A percentile compares a stretch with the other conserved stretches of the same genome.
These are phyloP conservation scores for Melieria omissa DNA, from an alignment of 2,888 invertebrate species.

Conservation along the genomic window DNA sequence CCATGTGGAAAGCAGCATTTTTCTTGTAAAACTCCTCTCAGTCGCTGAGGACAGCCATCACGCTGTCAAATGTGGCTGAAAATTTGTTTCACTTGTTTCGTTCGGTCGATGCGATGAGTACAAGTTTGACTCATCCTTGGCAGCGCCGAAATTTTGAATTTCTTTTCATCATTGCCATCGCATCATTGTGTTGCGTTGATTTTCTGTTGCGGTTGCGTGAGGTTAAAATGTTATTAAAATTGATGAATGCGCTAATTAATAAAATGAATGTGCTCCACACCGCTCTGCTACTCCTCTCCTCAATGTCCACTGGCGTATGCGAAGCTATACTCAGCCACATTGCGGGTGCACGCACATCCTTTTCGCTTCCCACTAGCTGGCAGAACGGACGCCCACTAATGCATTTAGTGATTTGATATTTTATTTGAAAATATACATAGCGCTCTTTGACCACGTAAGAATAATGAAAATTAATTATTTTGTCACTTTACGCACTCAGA, in stretches of 20 bases:
- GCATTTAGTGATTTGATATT: constrained; percentile 32
- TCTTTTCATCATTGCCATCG: neutral
- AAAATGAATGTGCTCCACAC: constrained; percentile 43
- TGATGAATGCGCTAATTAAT: constrained; percentile 65
- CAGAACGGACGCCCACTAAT: constrained; percentile 3
- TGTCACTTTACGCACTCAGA: neutral
- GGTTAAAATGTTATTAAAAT: constrained; percentile 61
- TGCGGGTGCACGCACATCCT: neutral
- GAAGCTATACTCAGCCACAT: neutral
- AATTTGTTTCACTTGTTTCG: constrained; percentile 1
- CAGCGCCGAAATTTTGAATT: neutral
- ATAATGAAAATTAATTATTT: constrained; percentile 45
- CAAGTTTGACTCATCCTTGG: neutral
- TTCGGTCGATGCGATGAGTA: neutral
- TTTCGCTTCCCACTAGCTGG: neutral
- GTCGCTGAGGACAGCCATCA: no score
- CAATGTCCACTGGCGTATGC: neutral
- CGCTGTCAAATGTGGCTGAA: neutral
- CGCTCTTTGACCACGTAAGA: constrained; percentile 12
- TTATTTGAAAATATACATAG: neutral
- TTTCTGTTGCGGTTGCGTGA: constrained; percentile 47
- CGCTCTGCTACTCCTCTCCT: neutral
- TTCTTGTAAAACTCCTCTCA: no score
- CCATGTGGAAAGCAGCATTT: no score
- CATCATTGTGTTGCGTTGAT: constrained; percentile 7